phyloP scores from a whole-genome alignment of 2,888 invertebrate species.

The Hemicrepidius hirtus region DNA sequence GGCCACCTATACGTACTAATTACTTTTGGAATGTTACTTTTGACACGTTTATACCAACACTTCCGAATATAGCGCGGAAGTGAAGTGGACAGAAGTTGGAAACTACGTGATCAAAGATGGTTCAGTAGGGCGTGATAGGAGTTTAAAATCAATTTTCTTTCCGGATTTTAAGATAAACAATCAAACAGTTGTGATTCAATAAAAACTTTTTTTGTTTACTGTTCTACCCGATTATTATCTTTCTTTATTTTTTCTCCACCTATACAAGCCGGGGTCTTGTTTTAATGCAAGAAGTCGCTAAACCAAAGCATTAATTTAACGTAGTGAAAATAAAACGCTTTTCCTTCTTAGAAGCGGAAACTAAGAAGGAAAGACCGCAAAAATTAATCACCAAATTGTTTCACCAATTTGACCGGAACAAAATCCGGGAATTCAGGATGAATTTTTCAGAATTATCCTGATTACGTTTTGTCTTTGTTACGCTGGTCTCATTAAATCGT shows the following conservation, averaged over 20 bases:
- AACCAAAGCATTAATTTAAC: slow-evolving; percentile 17
- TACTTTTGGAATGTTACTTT: neutral
- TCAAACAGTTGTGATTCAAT: neutral
- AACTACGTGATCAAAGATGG: slow-evolving; percentile 27
- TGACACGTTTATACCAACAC: slow-evolving; percentile 22
- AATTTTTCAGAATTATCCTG: slow-evolving; percentile 26
- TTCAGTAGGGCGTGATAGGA: slow-evolving; percentile 20
- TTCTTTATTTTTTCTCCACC: neutral
- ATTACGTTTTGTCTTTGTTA: slow-evolving; percentile 26
- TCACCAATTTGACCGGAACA: slow-evolving; percentile 29
- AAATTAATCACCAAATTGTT: slow-evolving; percentile 29
- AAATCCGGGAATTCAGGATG: slow-evolving; percentile 14
- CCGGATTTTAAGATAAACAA: slow-evolving; percentile 14
- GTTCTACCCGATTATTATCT: slow-evolving; percentile 5
- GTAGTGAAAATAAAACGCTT: slow-evolving; percentile 28
- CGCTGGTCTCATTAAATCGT: slow-evolving; percentile 22
- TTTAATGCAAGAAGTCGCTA: neutral
- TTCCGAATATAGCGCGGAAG: slow-evolving; percentile 4
- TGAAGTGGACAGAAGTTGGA: slow-evolving; percentile 21
- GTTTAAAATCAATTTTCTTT: slow-evolving; percentile 11
- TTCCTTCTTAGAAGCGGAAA: slow-evolving; percentile 10
- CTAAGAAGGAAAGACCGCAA: slow-evolving; percentile 9
- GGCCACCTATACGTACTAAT: neutral
- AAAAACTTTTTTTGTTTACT: neutral
- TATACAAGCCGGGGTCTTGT: neutral